Evolutionary conservation across 2,888 invertebrate genomes (phyloP).

Genomic region (Hyposoter didymator): DNA sequence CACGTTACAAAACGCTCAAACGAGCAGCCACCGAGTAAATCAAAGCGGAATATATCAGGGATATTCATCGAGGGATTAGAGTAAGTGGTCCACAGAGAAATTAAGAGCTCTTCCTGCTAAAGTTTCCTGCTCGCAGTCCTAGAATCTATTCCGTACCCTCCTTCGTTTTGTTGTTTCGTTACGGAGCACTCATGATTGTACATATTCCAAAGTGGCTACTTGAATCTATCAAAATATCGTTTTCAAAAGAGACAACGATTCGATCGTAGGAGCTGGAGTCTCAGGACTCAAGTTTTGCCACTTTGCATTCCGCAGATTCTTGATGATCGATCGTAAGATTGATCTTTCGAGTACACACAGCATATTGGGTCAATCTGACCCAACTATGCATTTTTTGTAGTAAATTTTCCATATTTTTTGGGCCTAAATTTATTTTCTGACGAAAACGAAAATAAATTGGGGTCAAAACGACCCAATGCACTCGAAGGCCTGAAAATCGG

Average conservation of each 20-base stretch:
- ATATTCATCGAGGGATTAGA: conserved; percentile 76
- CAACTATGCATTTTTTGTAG: too few relatives aligned
- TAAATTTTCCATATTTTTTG: too few relatives aligned
- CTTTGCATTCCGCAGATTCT: too few relatives aligned
- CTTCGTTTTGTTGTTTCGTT: conserved; percentile 40
- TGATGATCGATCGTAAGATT: too few relatives aligned
- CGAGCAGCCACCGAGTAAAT: conserved; percentile 69
- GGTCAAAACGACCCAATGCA: too few relatives aligned
- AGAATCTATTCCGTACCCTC: conserved; percentile 30
- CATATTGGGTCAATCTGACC: too few relatives aligned
- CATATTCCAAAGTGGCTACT: not conserved
- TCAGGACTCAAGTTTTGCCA: too few relatives aligned
- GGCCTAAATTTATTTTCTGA: too few relatives aligned
- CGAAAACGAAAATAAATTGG: too few relatives aligned
- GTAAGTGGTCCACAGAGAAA: conserved; percentile 73
- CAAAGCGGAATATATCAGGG: conserved; percentile 69
- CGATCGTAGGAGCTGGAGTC: too few relatives aligned
- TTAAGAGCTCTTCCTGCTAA: conserved; percentile 73
- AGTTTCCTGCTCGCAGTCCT: not conserved
- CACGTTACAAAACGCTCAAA: conserved; percentile 40
- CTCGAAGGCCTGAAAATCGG: not conserved
- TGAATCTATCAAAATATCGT: not conserved
- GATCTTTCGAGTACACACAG: too few relatives aligned
- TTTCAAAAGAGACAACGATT: not conserved
- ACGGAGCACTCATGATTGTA: not conserved